phyloP scores from a whole-genome alignment of 2,797 vertebrate genomes.

The Pempheris klunzingeri region DNA sequence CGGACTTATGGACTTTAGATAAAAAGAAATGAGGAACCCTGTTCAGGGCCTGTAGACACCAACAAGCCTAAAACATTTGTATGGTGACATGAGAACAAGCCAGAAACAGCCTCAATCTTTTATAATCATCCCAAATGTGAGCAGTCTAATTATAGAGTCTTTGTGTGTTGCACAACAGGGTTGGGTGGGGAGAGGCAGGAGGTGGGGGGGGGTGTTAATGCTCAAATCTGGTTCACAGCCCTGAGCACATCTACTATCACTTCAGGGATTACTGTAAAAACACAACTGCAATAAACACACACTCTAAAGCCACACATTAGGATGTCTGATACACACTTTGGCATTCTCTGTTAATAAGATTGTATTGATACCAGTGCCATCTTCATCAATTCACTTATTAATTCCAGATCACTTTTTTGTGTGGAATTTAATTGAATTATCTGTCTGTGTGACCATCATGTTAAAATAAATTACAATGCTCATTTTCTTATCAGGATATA shows the following conservation, averaged over 20 bases:
- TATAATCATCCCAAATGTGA: constrained; percentile 29
- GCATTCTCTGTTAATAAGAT: too few relatives aligned
- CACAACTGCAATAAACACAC: not conserved
- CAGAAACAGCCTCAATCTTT: constrained; percentile 8
- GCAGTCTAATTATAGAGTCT: constrained; percentile 23
- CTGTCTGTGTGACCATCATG: too few relatives aligned
- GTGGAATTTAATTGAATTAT: too few relatives aligned
- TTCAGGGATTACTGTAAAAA: constrained; percentile 14
- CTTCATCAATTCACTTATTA: too few relatives aligned
- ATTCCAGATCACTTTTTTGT: too few relatives aligned
- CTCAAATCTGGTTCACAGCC: constrained; percentile 12
- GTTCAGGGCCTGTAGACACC: not conserved
- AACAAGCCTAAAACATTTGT: not conserved
- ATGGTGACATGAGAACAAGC: not conserved
- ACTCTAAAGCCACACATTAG: not conserved
- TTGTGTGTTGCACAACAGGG: not conserved
- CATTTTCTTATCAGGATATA: too few relatives aligned
- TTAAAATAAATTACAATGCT: too few relatives aligned
- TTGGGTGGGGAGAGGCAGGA: not conserved
- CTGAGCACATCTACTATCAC: not conserved
- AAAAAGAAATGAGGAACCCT: not conserved
- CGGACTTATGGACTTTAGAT: not conserved
- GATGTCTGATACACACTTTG: not conserved
- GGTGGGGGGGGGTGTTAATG: not conserved
- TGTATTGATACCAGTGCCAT: too few relatives aligned